phyloP scores from a whole-genome alignment of 2,888 invertebrate species.

The Parnassius apollo region DNA sequence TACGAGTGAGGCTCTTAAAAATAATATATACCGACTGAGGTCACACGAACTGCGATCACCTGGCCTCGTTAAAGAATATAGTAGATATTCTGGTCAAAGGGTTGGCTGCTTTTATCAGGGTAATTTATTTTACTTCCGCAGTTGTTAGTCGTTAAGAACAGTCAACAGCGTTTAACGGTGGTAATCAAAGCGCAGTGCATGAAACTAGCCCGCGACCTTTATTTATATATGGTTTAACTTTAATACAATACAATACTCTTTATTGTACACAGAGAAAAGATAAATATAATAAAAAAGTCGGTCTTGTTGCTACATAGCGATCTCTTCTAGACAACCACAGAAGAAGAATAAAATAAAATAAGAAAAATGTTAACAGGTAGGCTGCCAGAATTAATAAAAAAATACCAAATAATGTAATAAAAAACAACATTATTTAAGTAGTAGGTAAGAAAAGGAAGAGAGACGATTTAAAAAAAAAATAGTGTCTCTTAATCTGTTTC shows the following conservation, averaged over 20 bases:
- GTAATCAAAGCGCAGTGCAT: slow-evolving; percentile 2
- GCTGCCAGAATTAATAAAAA: too few relatives aligned
- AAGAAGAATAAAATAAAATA: too few relatives aligned
- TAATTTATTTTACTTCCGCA: slow-evolving; percentile 20
- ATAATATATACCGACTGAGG: slow-evolving; percentile 10
- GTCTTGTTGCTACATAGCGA: too few relatives aligned
- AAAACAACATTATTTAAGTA: too few relatives aligned
- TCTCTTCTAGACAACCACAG: too few relatives aligned
- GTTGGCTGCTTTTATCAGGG: slow-evolving; percentile 9
- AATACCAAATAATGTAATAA: too few relatives aligned
- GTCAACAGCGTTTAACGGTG: slow-evolving; percentile 4
- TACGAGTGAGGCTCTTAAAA: slow-evolving; percentile 25
- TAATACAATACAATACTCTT: background rate
- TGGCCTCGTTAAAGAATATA: slow-evolving; percentile 28
- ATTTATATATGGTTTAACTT: background rate
- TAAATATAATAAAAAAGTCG: too few relatives aligned
- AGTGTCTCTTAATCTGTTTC: too few relatives aligned
- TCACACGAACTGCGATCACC: slow-evolving; percentile 22
- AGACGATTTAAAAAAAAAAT: too few relatives aligned
- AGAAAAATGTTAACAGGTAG: too few relatives aligned
- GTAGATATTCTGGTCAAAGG: slow-evolving; percentile 17
- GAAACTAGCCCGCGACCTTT: background rate
- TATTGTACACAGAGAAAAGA: too few relatives aligned
- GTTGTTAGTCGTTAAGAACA: slow-evolving; percentile 14
- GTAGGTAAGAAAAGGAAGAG: too few relatives aligned